Conservation (phyloP, 2,113 vertebrate species). For the Merops nubicus region DNA sequence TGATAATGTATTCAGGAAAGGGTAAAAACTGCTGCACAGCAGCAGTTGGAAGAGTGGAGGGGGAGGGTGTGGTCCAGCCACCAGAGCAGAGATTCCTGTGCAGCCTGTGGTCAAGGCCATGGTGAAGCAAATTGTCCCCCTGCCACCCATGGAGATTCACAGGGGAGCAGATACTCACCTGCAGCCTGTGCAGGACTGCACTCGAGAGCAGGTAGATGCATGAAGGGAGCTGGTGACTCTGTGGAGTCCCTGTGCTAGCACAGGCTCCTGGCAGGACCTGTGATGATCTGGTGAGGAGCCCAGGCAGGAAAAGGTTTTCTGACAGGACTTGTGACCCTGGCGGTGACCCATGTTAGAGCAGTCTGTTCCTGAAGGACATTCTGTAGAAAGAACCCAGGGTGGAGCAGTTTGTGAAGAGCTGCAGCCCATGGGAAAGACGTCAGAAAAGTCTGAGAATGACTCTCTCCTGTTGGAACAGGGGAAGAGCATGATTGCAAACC, state of each 20-base stretch:
- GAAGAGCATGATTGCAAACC: accelerated
- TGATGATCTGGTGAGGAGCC: not conserved
- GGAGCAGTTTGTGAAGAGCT: not conserved
- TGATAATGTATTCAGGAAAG: not conserved
- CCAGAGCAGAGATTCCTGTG: not conserved
- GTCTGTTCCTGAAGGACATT: not conserved
- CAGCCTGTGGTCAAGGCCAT: accelerated
- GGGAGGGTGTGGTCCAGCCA: accelerated
- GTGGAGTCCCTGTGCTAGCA: not conserved
- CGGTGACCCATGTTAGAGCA: not conserved
- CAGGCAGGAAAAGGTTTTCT: not conserved
- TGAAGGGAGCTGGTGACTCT: not conserved
- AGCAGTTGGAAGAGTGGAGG: not conserved
- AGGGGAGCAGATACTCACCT: not conserved
- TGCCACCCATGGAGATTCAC: not conserved
- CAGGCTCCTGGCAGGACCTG: not conserved
- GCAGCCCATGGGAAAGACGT: accelerated
- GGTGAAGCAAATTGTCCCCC: not conserved
- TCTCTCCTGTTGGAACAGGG: not conserved
- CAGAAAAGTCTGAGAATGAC: too few relatives aligned
- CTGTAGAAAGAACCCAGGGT: accelerated
- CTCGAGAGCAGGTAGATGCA: not conserved
- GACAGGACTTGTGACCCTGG: not conserved
- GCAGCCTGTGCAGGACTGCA: not conserved
- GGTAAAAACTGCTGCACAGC: not conserved